Conservation (phyloP, 2,888 invertebrate genomes). For the Eristalis intricaria region DNA sequence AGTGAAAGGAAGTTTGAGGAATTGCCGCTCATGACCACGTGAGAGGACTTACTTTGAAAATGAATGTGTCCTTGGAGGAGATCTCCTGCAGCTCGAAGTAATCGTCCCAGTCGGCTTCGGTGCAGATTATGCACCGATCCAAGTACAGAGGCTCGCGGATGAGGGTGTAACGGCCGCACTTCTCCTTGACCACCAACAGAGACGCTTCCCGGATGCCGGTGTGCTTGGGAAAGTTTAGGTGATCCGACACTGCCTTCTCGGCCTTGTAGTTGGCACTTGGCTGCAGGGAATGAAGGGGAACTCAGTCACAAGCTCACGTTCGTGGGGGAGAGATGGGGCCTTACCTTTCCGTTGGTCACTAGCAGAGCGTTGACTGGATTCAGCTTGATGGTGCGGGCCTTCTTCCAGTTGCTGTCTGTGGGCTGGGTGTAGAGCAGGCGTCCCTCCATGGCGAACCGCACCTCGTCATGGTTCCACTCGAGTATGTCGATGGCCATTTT, state of each 20-base stretch:
- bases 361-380: constrained; percentile 94
- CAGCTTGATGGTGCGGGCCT: constrained; percentile 93
- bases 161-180: constrained; percentile 92
- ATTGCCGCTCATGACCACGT: background rate
- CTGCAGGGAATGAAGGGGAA: constrained; percentile 80
- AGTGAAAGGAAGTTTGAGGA: background rate
- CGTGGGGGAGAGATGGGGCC: background rate
- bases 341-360: constrained; percentile 95
- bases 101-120: constrained; percentile 95
- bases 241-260: constrained; percentile 85
- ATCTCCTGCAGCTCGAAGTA: constrained; percentile 98
- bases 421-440: constrained; percentile 93
- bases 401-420: constrained; percentile 94
- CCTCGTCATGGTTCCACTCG: constrained; percentile 97
- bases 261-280: constrained; percentile 87
- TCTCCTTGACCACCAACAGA: constrained; percentile 93
- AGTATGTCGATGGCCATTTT: constrained; percentile 96
- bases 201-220: constrained; percentile 93
- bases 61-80: constrained; percentile 94
- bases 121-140: constrained; percentile 93
- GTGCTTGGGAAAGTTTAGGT: constrained; percentile 86
- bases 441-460: constrained; percentile 94
- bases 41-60: constrained; percentile 90
- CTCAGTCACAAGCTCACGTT: background rate
- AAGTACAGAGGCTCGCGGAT: constrained; percentile 94